Evolutionary conservation across 2,888 invertebrate genomes (phyloP).

Genomic region (Andrena haemorrhoa): DNA sequence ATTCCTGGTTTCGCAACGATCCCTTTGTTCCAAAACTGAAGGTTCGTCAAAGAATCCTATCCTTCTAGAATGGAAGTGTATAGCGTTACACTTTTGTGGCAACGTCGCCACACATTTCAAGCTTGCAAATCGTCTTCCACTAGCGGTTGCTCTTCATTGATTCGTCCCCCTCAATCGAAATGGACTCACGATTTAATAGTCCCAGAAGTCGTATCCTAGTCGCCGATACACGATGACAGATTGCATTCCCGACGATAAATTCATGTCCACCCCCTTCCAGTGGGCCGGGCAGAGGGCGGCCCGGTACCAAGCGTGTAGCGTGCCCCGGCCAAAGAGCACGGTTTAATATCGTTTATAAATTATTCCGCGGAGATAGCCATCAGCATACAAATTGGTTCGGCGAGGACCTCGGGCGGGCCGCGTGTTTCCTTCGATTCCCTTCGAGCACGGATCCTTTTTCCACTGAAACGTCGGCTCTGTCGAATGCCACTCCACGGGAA

Average conservation of each 20-base stretch:
- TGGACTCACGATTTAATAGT: slow-evolving; percentile 60
- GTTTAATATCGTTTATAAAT: slow-evolving; percentile 79
- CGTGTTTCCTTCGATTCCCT: slow-evolving; percentile 62
- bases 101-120: not conserved
- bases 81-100: not conserved
- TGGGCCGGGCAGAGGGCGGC: slow-evolving; percentile 53
- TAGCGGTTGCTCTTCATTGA: slow-evolving; percentile 43
- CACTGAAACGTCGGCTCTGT: slow-evolving; percentile 28
- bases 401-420: slow-evolving; percentile 61
- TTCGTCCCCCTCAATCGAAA: slow-evolving; percentile 39
- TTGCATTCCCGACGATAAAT: slow-evolving; percentile 64
- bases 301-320: slow-evolving; percentile 70
- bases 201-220: slow-evolving; percentile 41
- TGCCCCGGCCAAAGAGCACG: slow-evolving; percentile 72
- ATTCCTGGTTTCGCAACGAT: no score
- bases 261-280: slow-evolving; percentile 40
- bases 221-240: slow-evolving; percentile 62
- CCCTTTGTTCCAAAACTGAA: not conserved
- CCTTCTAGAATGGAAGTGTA: no score
- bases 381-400: slow-evolving; percentile 79
- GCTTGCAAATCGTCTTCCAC: slow-evolving; percentile 10
- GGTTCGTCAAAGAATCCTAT: no score
- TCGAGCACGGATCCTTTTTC: slow-evolving; percentile 48
- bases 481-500: not conserved
- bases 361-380: slow-evolving; percentile 78